A percentile compares a stretch with the other conserved stretches of the same genome.
Conservation (phyloP, 2,888 invertebrate species). For the Xanthorhoe designata region DNA sequence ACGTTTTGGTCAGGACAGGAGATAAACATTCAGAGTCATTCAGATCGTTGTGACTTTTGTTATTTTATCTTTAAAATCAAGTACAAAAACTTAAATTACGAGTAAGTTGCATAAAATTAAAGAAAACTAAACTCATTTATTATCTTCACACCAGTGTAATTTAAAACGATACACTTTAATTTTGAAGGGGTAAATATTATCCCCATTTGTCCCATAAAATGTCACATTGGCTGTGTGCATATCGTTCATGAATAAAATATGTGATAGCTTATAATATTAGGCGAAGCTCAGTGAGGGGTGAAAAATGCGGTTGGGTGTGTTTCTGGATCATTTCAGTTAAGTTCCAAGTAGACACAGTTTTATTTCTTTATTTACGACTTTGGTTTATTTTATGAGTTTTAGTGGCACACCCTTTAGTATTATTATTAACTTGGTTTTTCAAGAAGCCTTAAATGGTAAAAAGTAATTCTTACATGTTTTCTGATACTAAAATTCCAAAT, state of each 20-base stretch:
- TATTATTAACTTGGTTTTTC: neutral
- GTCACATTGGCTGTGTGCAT: slow-evolving; percentile 61
- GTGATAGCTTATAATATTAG: slow-evolving; percentile 59
- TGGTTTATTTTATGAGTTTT: slow-evolving; percentile 10
- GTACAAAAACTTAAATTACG: neutral
- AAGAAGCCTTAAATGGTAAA: neutral
- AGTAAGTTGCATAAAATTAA: neutral
- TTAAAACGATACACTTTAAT: slow-evolving; percentile 16
- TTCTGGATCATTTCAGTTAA: slow-evolving; percentile 33
- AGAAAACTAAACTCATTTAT: neutral
- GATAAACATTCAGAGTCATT: slow-evolving; percentile 5
- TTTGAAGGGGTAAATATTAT: slow-evolving; percentile 56
- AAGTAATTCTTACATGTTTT: too few relatives aligned
- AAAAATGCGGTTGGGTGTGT: slow-evolving; percentile 53
- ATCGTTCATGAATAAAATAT: slow-evolving; percentile 76
- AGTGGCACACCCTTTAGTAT: neutral
- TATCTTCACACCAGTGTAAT: slow-evolving; percentile 8
- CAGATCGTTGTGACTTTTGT: neutral
- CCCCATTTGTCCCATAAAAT: slow-evolving; percentile 60
- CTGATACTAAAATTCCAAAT: neutral
- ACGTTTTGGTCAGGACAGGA: neutral
- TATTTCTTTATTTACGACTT: slow-evolving; percentile 8
- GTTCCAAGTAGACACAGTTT: slow-evolving; percentile 1
- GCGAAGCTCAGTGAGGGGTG: slow-evolving; percentile 65
- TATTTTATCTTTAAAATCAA: neutral